Conservation (phyloP, 2,888 invertebrate genomes). For the Heliconius sara region DNA sequence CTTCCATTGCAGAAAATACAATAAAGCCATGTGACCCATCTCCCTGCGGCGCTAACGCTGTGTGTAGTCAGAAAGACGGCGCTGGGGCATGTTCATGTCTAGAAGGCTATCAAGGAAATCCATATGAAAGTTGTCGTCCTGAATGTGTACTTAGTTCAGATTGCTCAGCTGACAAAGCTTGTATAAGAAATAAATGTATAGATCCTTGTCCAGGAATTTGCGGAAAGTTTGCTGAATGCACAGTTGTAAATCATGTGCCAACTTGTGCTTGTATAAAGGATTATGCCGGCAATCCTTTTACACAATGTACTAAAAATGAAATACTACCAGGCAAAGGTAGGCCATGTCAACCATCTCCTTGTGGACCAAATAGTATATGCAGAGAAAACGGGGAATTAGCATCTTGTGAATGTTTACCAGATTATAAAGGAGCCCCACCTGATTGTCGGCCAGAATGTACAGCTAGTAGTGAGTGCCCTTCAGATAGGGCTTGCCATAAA, state of each 20-base stretch:
- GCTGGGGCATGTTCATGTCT: conserved; percentile 92
- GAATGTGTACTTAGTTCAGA: conserved; percentile 94
- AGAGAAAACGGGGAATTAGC: conserved; percentile 89
- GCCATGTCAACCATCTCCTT: conserved; percentile 90
- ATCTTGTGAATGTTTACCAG: conserved; percentile 88
- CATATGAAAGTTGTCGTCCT: conserved; percentile 93
- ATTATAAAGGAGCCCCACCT: conserved; percentile 88
- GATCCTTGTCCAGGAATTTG: conserved; percentile 95
- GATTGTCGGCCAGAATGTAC: conserved; percentile 91
- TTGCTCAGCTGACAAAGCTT: conserved; percentile 92
- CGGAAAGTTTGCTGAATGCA: conserved; percentile 92
- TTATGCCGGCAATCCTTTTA: conserved; percentile 89
- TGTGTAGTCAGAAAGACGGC: conserved; percentile 90
- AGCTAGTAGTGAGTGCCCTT: conserved; percentile 89
- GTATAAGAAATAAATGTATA: conserved; percentile 91
- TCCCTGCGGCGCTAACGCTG: conserved; percentile 93
- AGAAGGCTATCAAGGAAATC: conserved; percentile 92
- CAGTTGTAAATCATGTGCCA: conserved; percentile 93
- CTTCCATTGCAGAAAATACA: conserved; percentile 76
- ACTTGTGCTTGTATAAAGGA: conserved; percentile 90
- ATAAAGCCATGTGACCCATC: conserved; percentile 92
- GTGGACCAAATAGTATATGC: conserved; percentile 91
- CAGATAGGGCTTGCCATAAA: conserved; percentile 89
- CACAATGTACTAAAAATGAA: conserved; percentile 68
- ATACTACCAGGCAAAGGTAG: conserved; percentile 68